Base-by-base conservation (phyloP, 2,888 invertebrate species). In the Buathra laborator region DNA sequence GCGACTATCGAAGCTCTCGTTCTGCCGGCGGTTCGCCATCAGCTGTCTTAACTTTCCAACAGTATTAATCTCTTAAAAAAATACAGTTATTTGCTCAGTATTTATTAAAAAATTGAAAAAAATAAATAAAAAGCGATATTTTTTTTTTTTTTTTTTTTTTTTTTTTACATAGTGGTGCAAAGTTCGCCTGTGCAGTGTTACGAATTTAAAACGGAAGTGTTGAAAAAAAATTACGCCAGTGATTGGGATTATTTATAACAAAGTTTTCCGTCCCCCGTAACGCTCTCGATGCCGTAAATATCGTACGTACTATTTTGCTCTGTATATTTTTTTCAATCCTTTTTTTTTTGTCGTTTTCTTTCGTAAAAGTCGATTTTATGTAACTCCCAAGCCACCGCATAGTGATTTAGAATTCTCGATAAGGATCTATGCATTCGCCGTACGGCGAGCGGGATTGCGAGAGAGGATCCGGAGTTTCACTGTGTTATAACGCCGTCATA, bases 1-100 rank as follows among this genome's bases (percentile, higher is more conserved):
- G 56, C 78, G 83, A 59, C 78, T 29, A 43, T 76, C 80, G 84
- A 44, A 56, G 75, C 68, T 75, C 51, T 44, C 56, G 37, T 37
- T n/a, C 29, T 66, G 78, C n/a, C 66, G 67, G 51, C 76, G 76
- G 43, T 66, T 76, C 51, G n/a, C 32, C 37, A 16, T 14, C 62
- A 78, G 51, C 46, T 37, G 19, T 29, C 6, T 62, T 32, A 32
- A 62, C 29, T 14, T 14, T 14, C 62, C 10, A 29, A 62, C 14
- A 62, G 14, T 2, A 7, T 32, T 62, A 37, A 4, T 62, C n/a
- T 7, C 62, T 32, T 32, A n/a, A 32, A 32, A 62, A 32, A 48
- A 48, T 62, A n/a, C 32, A 24, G 29, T 32, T 2, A 12, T 43
- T 51, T n/a, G 12, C 56, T 24, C 24, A 10, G 56, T 24, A 24